Evolutionary conservation across 2,797 vertebrate species (phyloP), one percentile per base, ranked within the genome.

Genomic region (Crax fasciolata): DNA sequence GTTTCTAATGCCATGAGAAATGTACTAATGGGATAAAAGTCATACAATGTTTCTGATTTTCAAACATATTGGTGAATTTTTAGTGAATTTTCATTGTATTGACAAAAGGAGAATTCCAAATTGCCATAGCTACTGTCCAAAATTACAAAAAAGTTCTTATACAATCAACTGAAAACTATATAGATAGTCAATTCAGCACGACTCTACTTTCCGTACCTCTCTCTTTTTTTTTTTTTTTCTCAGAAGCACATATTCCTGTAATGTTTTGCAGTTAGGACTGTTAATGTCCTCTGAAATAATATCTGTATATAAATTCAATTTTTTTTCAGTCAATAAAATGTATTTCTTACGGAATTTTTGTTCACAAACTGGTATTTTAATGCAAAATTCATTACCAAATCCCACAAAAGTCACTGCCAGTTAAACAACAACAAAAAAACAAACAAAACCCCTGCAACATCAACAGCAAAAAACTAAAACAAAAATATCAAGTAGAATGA

Each of bases 21-120:
- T 32, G 82, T 97, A 95, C 72, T 97, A 97, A 97, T 96, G 38
- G 89, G 83, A 97, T 97, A 94, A 96, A 98, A 97, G 93, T 97
- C 94, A 10, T 94, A 70, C 25, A 95, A 67, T 89, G 93, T 97
- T 97, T 96, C 91, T 83, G 84, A 94, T 49, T 98, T 97, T 97
- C 94, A 97, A 55, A 97, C 96, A 95, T 82, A 44, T 75, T 79
- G 65, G 57, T 97, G 97, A 97, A 96, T 35, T 35, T 35, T 35
- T 35, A 35, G 91, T 93, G 87, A 97, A 95, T 97, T 97, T 97
- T 97, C 97, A 97, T 97, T 96, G 35, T 84, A 93, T 97, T 96
- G 96, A 77, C 67, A 96, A 93, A 96, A 95, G 13, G 57, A 94
- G 77, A 92, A 91, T 94, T 97, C 87, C 66, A 94, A 90, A 93